These are phyloP conservation scores for Lacerta viridis DNA, from an alignment of 2,797 vertebrate genomes.

Conservation along the genomic window DNA sequence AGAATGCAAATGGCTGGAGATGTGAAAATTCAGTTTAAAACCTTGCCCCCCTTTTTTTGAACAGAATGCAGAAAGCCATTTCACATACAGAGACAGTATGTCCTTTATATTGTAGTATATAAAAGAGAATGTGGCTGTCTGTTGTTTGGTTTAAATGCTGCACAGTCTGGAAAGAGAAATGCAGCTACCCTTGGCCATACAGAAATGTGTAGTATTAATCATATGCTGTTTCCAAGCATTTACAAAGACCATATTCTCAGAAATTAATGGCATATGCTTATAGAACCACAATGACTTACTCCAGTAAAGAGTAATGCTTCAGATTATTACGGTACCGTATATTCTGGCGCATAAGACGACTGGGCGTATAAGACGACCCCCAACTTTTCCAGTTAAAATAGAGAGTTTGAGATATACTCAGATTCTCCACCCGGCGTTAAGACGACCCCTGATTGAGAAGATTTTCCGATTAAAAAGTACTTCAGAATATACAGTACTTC, in stretches of 20 bases:
- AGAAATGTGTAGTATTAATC: slow-evolving; percentile 18
- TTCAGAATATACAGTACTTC: too few species aligned
- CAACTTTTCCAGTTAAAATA: too few species aligned
- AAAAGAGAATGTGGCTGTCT: not conserved
- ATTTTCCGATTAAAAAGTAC: too few species aligned
- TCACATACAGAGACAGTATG: slow-evolving; percentile 44
- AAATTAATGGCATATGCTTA: not conserved
- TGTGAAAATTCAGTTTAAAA: slow-evolving; percentile 51
- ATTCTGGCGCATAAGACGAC: too few species aligned
- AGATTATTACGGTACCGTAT: not conserved
- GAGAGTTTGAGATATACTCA: too few species aligned
- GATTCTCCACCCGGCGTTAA: too few species aligned
- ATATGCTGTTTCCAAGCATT: slow-evolving; percentile 40
- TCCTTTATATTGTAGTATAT: slow-evolving; percentile 38
- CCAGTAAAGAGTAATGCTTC: not conserved
- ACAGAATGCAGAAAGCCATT: slow-evolving; percentile 55
- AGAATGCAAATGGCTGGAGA: slow-evolving; percentile 56
- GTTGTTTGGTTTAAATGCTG: not conserved
- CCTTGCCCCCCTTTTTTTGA: slow-evolving; percentile 51
- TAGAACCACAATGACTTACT: not conserved
- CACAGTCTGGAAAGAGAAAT: not conserved
- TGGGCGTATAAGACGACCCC: too few species aligned
- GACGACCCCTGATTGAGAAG: too few species aligned
- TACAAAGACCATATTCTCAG: not conserved
- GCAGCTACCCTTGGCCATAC: not conserved